A percentile compares a stretch with the other conserved stretches of the same genome.
Evolutionary conservation across 2,888 invertebrate genomes (phyloP).

Genomic region (Zaprionus obscuricornis): DNA sequence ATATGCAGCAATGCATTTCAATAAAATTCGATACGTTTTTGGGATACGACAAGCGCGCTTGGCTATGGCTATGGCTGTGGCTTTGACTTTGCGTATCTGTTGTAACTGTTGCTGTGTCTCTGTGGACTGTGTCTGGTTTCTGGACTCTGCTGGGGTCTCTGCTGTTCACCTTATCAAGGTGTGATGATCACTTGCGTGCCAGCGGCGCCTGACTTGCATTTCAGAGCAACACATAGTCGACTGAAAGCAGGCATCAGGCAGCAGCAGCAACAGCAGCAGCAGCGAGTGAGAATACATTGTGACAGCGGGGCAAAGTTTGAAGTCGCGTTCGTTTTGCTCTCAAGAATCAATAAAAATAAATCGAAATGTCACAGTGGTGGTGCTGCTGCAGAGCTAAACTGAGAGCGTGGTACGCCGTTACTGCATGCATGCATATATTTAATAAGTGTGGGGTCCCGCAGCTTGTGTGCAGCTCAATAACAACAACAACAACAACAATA

Average conservation of each 20-base stretch:
- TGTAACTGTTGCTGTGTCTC: slow-evolving; percentile 5
- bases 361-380: slow-evolving; percentile 75
- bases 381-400: no score
- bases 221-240: slow-evolving; percentile 51
- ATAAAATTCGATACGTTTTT: slow-evolving; percentile 77
- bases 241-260: no score
- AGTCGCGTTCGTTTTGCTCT: slow-evolving; percentile 25
- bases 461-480: slow-evolving; percentile 31
- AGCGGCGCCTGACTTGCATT: slow-evolving; percentile 79
- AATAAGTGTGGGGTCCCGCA: slow-evolving; percentile 74
- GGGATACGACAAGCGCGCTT: no score
- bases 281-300: no score
- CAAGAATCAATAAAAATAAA: slow-evolving; percentile 76
- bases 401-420: no score
- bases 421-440: no score
- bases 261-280: no score
- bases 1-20: slow-evolving; percentile 66
- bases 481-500: not conserved
- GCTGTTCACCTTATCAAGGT: slow-evolving; percentile 69
- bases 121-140: not conserved
- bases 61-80: slow-evolving; percentile 24
- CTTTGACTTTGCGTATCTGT: no score
- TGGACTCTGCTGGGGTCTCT: slow-evolving; percentile 1
- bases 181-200: slow-evolving; percentile 79
- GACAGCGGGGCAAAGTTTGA: no score